Evolutionary conservation across 2,888 invertebrate genomes (phyloP).

Genomic region (Heliothis peltigera): DNA sequence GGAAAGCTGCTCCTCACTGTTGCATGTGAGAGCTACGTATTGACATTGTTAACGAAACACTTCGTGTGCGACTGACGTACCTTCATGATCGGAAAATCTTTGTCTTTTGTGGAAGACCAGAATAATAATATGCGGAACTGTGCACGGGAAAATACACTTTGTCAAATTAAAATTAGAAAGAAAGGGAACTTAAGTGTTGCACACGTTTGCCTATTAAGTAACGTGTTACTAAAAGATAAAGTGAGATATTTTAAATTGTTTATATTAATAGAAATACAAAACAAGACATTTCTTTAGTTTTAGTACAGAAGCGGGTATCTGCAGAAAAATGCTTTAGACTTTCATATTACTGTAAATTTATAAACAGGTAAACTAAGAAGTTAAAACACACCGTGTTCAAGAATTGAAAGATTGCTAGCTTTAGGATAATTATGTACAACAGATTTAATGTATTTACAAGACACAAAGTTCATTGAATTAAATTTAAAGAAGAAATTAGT

Average conservation of each 20-base stretch:
- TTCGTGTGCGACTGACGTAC: neutral
- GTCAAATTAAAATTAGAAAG: conserved; percentile 5
- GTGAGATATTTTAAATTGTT: conserved; percentile 5
- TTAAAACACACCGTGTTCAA: conserved; percentile 25
- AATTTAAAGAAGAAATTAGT: conserved; percentile 3
- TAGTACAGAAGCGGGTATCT: conserved; percentile 1
- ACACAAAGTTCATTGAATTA: conserved; percentile 18
- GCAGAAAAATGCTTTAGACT: conserved; percentile 6
- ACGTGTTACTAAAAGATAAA: neutral
- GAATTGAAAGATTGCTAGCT: conserved; percentile 34
- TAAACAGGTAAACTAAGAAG: conserved; percentile 8
- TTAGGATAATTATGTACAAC: conserved; percentile 44
- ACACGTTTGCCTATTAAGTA: no score
- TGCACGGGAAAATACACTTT: no score
- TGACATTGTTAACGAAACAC: no score
- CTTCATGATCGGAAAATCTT: neutral
- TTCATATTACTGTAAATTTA: conserved; percentile 21
- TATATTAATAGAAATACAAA: conserved; percentile 32
- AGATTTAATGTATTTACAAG: conserved; percentile 10
- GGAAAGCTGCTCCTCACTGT: no score
- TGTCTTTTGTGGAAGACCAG: no score
- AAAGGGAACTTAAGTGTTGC: neutral
- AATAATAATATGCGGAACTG: no score
- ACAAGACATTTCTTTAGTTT: conserved; percentile 15
- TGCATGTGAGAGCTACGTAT: no score